A percentile compares a stretch with the other conserved stretches of the same genome.
Evolutionary conservation across 2,888 invertebrate genomes (phyloP).

Genomic region (Pristionchus fissidentatus): DNA sequence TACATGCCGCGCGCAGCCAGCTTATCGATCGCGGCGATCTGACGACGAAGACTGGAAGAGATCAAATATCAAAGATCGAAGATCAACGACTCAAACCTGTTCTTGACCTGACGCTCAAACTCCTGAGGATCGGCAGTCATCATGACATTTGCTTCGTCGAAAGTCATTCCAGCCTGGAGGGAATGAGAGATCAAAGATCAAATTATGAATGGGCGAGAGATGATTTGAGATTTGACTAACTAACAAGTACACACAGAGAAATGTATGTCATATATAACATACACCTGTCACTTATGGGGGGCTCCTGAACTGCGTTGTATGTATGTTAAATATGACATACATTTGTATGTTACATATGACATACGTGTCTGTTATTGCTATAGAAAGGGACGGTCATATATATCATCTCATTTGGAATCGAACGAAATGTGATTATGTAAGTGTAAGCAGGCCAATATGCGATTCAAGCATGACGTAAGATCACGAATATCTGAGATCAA

Average conservation of each 20-base stretch:
- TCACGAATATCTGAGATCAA: neutral
- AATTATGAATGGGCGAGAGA: neutral
- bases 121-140: slow-evolving; percentile 78
- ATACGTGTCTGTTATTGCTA: no score
- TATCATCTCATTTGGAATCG: neutral
- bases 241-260: no score
- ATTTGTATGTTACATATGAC: no score
- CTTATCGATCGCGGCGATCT: slow-evolving; percentile 80
- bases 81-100: slow-evolving; percentile 75
- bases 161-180: slow-evolving; percentile 75
- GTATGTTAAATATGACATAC: no score
- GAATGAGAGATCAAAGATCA: neutral
- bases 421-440: neutral
- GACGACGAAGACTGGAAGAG: slow-evolving; percentile 78
- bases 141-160: slow-evolving; percentile 78
- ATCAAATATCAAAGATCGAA: neutral
- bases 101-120: slow-evolving; percentile 79
- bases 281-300: no score
- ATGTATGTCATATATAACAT: no score
- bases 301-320: no score
- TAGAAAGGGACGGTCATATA: no score
- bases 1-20: slow-evolving; percentile 79
- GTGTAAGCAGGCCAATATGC: neutral
- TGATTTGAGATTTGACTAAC: no score
- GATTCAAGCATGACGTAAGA: no score